phyloP scores from a whole-genome alignment of 1,140 invertebrate species.

The Agrilus planipennis region DNA sequence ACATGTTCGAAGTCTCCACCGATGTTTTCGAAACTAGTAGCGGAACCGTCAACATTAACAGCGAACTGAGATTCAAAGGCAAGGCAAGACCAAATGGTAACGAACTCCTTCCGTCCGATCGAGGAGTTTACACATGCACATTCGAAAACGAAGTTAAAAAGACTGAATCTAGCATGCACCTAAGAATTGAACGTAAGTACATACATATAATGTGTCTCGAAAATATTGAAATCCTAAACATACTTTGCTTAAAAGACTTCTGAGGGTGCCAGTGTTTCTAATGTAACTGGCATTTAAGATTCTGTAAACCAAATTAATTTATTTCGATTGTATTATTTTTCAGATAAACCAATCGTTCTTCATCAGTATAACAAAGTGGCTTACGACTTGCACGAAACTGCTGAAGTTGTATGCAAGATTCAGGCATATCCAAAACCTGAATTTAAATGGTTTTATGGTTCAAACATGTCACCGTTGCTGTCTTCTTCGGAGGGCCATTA shows the following conservation, averaged over 20 bases:
- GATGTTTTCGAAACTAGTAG: constrained; percentile 61
- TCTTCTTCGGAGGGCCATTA: constrained; percentile 76
- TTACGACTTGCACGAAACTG: constrained; percentile 69
- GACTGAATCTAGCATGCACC: constrained; percentile 74
- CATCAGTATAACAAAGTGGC: constrained; percentile 82
- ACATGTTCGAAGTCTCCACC: constrained; percentile 68
- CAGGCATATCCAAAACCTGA: constrained; percentile 85
- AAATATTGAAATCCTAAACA: too few species aligned
- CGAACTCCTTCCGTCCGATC: constrained; percentile 66
- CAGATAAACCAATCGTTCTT: constrained; percentile 72
- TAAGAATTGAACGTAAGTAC: constrained; percentile 79
- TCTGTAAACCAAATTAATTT: too few species aligned
- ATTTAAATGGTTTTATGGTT: constrained; percentile 81
- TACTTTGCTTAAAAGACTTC: too few species aligned
- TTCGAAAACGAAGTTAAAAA: constrained; percentile 83
- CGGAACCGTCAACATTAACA: constrained; percentile 70
- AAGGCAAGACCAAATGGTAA: constrained; percentile 60
- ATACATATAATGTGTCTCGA: too few species aligned
- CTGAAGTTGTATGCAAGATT: constrained; percentile 75
- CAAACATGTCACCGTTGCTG: constrained; percentile 55
- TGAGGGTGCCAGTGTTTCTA: too few species aligned
- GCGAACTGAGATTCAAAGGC: constrained; percentile 67
- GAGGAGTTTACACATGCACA: constrained; percentile 75
- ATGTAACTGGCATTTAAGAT: too few species aligned
- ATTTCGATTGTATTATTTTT: too few species aligned